A percentile compares a stretch with the other conserved stretches of the same genome.
Conservation (phyloP, 2,797 vertebrate genomes). For the Champsocephalus esox region DNA sequence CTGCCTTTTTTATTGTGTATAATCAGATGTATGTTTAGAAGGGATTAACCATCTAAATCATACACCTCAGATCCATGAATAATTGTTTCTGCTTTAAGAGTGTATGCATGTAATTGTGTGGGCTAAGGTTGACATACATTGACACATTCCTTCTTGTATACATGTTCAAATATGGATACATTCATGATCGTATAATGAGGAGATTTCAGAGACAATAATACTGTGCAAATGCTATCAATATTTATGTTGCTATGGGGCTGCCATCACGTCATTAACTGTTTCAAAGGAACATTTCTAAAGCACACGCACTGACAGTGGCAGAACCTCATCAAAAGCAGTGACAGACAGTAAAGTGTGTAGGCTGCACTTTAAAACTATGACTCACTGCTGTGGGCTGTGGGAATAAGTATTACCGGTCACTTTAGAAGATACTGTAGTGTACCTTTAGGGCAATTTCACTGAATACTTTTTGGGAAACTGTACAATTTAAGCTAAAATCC, state of each 20-base stretch:
- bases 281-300: constrained; percentile 12
- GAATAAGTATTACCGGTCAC: neutral
- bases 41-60: neutral
- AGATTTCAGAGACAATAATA: neutral
- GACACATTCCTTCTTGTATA: neutral
- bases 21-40: neutral
- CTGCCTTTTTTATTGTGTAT: neutral
- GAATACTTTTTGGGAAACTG: constrained; percentile 8
- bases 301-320: neutral
- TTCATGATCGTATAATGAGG: neutral
- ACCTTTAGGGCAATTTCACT: neutral
- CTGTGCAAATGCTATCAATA: neutral
- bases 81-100: neutral
- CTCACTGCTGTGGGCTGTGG: constrained; percentile 45
- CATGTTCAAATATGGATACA: neutral
- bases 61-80: constrained; percentile 1
- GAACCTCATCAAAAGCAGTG: constrained; percentile 30
- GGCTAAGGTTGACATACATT: neutral
- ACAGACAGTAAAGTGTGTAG: constrained; percentile 46
- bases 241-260: constrained; percentile 6
- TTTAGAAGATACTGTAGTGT: constrained; percentile 10
- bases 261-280: constrained; percentile 6
- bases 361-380: constrained; percentile 55
- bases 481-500: neutral
- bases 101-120: neutral